Evolutionary conservation across 1,140 invertebrate genomes (phyloP).

Genomic region (Drosophila auraria): DNA sequence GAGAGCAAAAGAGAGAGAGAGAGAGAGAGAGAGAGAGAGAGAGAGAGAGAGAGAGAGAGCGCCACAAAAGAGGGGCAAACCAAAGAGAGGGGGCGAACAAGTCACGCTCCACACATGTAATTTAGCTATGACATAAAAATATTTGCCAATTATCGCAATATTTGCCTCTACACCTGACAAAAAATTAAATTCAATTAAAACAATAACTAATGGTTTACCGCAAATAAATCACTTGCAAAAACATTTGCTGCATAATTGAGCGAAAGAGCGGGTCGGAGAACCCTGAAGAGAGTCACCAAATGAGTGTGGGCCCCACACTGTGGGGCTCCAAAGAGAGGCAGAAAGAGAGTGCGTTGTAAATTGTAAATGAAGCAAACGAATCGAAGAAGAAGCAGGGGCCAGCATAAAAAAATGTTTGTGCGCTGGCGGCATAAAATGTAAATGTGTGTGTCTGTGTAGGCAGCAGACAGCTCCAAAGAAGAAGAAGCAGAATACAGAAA

Average conservation of each 20-base stretch:
- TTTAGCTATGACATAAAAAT: constrained; percentile 49
- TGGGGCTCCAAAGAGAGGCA: constrained; percentile 9
- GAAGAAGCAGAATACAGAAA: constrained; percentile 56
- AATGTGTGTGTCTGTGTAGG: constrained; percentile 48
- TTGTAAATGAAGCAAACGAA: constrained; percentile 57
- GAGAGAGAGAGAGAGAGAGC: background rate
- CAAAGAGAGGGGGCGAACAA: background rate
- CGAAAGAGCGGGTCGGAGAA: constrained; percentile 20
- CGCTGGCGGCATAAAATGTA: constrained; percentile 53
- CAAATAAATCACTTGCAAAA: constrained; percentile 73
- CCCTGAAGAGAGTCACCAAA: constrained; percentile 1
- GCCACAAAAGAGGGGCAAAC: background rate
- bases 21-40: background rate
- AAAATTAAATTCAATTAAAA: constrained; percentile 65
- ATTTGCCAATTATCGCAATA: constrained; percentile 63
- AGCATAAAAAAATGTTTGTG: constrained; percentile 70
- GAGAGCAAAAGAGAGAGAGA: constrained; percentile 7
- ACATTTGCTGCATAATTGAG: constrained; percentile 64
- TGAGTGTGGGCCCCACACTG: background rate
- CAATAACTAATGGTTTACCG: constrained; percentile 66
- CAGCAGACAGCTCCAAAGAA: constrained; percentile 75
- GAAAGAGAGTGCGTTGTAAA: constrained; percentile 57
- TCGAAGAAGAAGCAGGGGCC: constrained; percentile 26
- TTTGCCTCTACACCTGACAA: constrained; percentile 47
- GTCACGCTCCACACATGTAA: constrained; percentile 49